Percentiles rank a stretch among this genome's conserved stretches.
These are phyloP conservation scores for Ctenosaura bakeri DNA, from an alignment of 2,797 vertebrate species.

Conservation along the genomic window DNA sequence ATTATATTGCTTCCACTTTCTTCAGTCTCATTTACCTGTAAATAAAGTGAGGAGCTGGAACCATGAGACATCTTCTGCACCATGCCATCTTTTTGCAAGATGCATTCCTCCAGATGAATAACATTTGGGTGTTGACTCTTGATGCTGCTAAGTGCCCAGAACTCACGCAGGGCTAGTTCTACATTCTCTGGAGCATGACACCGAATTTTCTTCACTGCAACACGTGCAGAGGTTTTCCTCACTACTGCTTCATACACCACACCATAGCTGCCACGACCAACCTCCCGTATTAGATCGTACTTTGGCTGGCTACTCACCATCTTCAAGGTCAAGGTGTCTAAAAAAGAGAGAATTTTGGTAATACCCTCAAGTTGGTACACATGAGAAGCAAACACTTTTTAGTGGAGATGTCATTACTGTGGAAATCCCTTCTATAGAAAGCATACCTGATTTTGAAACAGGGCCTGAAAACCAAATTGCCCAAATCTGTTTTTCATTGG, in stretches of 20 bases:
- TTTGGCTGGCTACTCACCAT: conserved; percentile 99
- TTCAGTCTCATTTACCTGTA: conserved; percentile 86
- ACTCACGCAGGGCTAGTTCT: conserved; percentile 95
- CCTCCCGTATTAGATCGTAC: conserved; percentile 99
- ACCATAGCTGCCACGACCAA: conserved; percentile 97
- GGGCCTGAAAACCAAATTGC: neutral
- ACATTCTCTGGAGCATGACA: conserved; percentile 98
- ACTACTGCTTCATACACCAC: conserved; percentile 97
- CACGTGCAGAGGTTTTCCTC: conserved; percentile 89
- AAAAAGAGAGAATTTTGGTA: conserved; percentile 41
- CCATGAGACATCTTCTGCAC: conserved; percentile 97
- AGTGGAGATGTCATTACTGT: neutral
- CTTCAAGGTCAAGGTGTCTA: conserved; percentile 87
- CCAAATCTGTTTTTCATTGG: neutral
- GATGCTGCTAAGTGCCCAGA: conserved; percentile 99
- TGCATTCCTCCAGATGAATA: conserved; percentile 97
- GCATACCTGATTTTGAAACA: neutral
- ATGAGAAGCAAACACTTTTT: neutral
- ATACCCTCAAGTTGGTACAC: neutral
- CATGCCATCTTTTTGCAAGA: conserved; percentile 94
- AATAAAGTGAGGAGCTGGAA: conserved; percentile 93
- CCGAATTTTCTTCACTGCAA: conserved; percentile 98
- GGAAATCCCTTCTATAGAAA: neutral
- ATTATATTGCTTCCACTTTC: conserved; percentile 55
- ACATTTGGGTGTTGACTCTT: conserved; percentile 98